These are phyloP conservation scores for Ciconia stormi DNA, from an alignment of 2,113 vertebrate species.

Conservation along the genomic window DNA sequence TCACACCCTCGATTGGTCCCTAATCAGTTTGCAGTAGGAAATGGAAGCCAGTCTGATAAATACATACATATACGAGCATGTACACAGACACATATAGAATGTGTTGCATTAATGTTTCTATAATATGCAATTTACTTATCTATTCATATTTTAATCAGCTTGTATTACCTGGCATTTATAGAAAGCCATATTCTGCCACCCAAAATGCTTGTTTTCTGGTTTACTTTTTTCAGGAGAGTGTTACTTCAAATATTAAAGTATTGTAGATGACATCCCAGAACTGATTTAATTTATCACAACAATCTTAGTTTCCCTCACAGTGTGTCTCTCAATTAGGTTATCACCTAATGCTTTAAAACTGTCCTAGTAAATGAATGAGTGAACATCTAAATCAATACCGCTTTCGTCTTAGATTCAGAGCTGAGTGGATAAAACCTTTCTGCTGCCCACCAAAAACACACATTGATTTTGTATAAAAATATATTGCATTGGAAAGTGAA, in stretches of 20 bases:
- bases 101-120: neutral
- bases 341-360: slow-evolving; percentile 45
- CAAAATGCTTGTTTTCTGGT: neutral
- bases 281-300: slow-evolving; percentile 32
- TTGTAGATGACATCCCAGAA: neutral
- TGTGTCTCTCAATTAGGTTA: slow-evolving; percentile 25
- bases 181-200: neutral
- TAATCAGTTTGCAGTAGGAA: neutral
- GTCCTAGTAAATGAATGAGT: slow-evolving; percentile 15
- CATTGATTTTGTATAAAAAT: slow-evolving; percentile 38
- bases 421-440: slow-evolving; percentile 6
- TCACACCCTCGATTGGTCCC: neutral
- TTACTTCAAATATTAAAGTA: neutral
- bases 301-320: slow-evolving; percentile 7
- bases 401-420: slow-evolving; percentile 7
- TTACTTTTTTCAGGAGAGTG: neutral
- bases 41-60: neutral
- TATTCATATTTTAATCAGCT: neutral
- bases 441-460: slow-evolving; percentile 2
- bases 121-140: neutral
- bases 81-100: neutral
- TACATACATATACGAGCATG: neutral
- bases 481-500: neutral
- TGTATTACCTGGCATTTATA: neutral
- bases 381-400: slow-evolving; percentile 38